A percentile compares a stretch with the other conserved stretches of the same genome.
phyloP scores from a whole-genome alignment of 2,113 vertebrate genomes.

The Ivindomyrus marchei region DNA sequence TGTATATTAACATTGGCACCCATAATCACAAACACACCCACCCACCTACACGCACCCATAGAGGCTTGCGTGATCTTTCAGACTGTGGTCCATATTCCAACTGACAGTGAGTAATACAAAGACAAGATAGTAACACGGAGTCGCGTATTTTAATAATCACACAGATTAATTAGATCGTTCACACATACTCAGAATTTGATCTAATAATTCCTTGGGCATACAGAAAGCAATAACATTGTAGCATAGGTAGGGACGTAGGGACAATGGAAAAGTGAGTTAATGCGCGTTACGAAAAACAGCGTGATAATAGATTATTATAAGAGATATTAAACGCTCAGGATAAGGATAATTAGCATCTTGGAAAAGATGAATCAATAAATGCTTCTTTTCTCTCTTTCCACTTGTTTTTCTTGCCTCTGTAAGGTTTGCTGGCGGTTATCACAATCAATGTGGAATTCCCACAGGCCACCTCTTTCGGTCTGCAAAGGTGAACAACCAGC shows the following conservation, averaged over 20 bases:
- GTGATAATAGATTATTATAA: neutral
- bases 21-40: conserved; percentile 33
- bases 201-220: neutral
- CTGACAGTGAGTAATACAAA: neutral
- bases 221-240: neutral
- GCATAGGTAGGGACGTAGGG: neutral
- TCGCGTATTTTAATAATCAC: neutral
- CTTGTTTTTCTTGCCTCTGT: conserved; percentile 3
- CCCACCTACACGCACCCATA: conserved; percentile 38
- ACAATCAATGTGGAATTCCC: conserved; percentile 8
- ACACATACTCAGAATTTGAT: neutral
- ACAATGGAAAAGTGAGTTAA: neutral
- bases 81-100: neutral
- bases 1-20: neutral
- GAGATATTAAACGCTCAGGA: neutral
- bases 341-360: neutral
- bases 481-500: neutral
- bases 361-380: neutral
- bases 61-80: conserved; percentile 29
- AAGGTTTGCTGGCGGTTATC: neutral
- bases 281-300: neutral
- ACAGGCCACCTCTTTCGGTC: neutral
- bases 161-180: neutral
- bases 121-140: neutral
- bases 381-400: neutral